phyloP scores from a whole-genome alignment of 2,888 invertebrate genomes.

The Drosophila robusta region DNA sequence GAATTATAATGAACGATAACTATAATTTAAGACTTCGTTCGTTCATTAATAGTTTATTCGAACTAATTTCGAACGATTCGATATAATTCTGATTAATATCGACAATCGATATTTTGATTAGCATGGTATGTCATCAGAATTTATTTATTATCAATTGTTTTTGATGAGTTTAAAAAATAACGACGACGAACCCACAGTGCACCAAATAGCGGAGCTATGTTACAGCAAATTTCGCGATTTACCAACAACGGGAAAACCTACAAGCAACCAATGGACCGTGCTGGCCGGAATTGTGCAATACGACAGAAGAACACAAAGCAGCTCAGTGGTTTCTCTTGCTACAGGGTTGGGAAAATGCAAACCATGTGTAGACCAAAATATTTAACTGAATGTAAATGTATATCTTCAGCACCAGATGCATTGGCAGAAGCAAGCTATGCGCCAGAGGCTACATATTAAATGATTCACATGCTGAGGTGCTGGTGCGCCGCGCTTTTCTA shows the following conservation, averaged over 20 bases:
- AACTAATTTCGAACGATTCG: no score
- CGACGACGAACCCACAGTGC: conserved; percentile 12
- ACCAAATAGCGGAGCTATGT: conserved; percentile 87
- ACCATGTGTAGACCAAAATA: not conserved
- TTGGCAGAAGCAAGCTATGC: conserved; percentile 90
- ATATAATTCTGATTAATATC: not conserved
- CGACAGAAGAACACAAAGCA: conserved; percentile 80
- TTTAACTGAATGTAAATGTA: not conserved
- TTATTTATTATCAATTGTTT: not conserved
- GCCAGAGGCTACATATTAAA: conserved; percentile 90
- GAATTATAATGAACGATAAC: no score
- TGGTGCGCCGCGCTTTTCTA: conserved; percentile 93
- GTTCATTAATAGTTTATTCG: no score
- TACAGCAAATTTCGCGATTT: conserved; percentile 87
- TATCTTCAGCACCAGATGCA: conserved; percentile 94
- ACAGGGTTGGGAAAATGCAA: conserved; percentile 33
- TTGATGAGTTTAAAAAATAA: conserved; percentile 21
- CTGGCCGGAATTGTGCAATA: conserved; percentile 90
- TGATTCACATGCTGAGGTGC: conserved; percentile 96
- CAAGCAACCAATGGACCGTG: conserved; percentile 92
- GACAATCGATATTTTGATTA: conserved; percentile 2
- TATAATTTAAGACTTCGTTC: no score
- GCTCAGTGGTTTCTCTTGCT: conserved; percentile 90
- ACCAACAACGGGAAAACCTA: conserved; percentile 93
- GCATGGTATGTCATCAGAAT: not conserved